These are phyloP conservation scores for Tetranychus truncatus DNA, from an alignment of 2,888 invertebrate genomes.

Conservation along the genomic window DNA sequence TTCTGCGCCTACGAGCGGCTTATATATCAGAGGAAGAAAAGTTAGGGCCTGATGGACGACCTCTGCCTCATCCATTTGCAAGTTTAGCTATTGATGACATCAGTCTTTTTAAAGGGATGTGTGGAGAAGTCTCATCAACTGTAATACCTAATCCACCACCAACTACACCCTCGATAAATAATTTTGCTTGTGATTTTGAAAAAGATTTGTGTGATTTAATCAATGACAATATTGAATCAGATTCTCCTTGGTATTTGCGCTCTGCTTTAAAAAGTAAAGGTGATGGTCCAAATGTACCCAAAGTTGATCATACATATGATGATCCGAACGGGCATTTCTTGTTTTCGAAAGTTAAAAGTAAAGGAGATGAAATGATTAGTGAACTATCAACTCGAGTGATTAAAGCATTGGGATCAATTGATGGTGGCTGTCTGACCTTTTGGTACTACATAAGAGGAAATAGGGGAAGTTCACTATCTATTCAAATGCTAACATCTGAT, in stretches of 20 bases:
- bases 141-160: background rate
- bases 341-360: background rate
- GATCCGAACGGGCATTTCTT: background rate
- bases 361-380: background rate
- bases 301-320: background rate
- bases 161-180: background rate
- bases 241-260: background rate
- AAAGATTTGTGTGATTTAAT: background rate
- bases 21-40: background rate
- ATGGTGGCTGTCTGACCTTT: background rate
- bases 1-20: background rate
- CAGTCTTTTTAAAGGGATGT: background rate
- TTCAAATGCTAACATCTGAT: background rate
- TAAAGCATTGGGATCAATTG: background rate
- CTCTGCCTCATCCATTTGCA: background rate
- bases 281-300: background rate
- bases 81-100: background rate
- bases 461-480: background rate
- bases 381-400: background rate
- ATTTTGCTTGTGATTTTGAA: background rate
- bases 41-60: background rate
- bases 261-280: background rate
- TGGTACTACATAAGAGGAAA: slow-evolving; percentile 3
- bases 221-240: background rate
- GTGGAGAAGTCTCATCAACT: background rate